These are phyloP conservation scores for Hypomecis atomaria DNA, from an alignment of 2,888 invertebrate genomes.

Conservation along the genomic window DNA sequence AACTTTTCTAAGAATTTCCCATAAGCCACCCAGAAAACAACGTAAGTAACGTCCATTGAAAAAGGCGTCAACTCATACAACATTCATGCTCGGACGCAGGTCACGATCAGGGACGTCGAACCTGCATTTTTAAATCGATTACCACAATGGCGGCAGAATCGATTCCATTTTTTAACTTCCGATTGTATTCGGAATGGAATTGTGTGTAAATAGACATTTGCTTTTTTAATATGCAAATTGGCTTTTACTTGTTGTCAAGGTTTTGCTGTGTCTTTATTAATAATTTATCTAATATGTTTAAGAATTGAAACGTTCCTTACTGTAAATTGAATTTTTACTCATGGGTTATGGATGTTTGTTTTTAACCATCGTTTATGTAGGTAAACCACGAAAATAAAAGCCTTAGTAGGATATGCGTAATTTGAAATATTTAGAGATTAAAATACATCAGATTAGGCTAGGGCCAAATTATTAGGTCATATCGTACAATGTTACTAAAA, in stretches of 20 bases:
- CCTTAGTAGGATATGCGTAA: too few species aligned
- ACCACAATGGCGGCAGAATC: slow-evolving; percentile 64
- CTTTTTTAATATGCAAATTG: slow-evolving; percentile 41
- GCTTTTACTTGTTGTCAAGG: slow-evolving; percentile 41
- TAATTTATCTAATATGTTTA: slow-evolving; percentile 14
- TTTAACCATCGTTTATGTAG: too few species aligned
- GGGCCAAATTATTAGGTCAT: too few species aligned
- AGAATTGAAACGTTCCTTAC: neutral
- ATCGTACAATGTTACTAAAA: too few species aligned
- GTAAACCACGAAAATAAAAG: too few species aligned
- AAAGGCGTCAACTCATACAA: slow-evolving; percentile 68
- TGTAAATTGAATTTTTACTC: too few species aligned
- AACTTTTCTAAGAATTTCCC: too few species aligned
- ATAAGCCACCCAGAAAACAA: too few species aligned
- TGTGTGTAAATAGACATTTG: slow-evolving; percentile 67
- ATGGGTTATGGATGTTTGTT: too few species aligned
- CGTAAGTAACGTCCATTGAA: slow-evolving; percentile 35
- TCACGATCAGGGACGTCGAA: slow-evolving; percentile 81
- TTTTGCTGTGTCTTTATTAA: slow-evolving; percentile 35
- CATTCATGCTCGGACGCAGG: slow-evolving; percentile 76
- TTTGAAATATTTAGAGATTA: too few species aligned
- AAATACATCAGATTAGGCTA: too few species aligned
- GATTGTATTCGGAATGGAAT: slow-evolving; percentile 63
- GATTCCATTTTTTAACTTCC: slow-evolving; percentile 64
- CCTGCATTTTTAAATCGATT: slow-evolving; percentile 78